Conservation (phyloP, 2,797 vertebrate genomes). For the Melanotaenia boesemani region DNA sequence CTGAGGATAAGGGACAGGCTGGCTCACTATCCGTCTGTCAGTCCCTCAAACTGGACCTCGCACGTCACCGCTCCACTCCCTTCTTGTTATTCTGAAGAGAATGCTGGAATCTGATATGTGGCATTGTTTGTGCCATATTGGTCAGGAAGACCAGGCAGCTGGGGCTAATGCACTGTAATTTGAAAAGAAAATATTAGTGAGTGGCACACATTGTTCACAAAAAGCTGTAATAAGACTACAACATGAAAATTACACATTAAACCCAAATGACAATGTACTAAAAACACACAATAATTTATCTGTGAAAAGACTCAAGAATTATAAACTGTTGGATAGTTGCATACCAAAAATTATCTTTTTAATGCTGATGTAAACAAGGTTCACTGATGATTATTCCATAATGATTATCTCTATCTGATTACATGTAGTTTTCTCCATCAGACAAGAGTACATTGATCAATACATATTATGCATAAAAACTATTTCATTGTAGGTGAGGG, state of each 20-base stretch:
- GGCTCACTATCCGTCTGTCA: slow-evolving; percentile 86
- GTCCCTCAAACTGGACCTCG: slow-evolving; percentile 79
- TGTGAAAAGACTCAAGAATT: slow-evolving; percentile 4
- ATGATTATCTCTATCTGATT: slow-evolving; percentile 83
- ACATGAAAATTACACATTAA: slow-evolving; percentile 12
- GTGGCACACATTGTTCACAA: slow-evolving; percentile 25
- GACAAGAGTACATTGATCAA: slow-evolving; percentile 77
- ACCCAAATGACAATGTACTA: slow-evolving; percentile 5
- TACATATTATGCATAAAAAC: slow-evolving; percentile 86
- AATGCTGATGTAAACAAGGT: slow-evolving; percentile 53
- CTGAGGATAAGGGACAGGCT: slow-evolving; percentile 93
- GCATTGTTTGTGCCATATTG: slow-evolving; percentile 79
- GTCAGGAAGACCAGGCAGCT: slow-evolving; percentile 58
- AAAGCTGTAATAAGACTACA: neutral
- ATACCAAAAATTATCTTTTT: slow-evolving; percentile 32
- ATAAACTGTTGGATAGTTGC: slow-evolving; percentile 9
- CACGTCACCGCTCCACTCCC: slow-evolving; percentile 75
- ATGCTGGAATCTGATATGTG: slow-evolving; percentile 77
- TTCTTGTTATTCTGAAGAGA: slow-evolving; percentile 83
- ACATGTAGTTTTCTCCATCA: slow-evolving; percentile 75
- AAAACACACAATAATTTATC: slow-evolving; percentile 8
- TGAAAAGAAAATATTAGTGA: slow-evolving; percentile 54
- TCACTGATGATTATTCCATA: slow-evolving; percentile 74
- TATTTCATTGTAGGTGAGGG: slow-evolving; percentile 76
- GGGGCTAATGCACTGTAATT: slow-evolving; percentile 58